Percentiles rank a stretch among this genome's conserved stretches.
Conservation (phyloP, 1,140 invertebrate genomes). For the Neuroterus valhalla region DNA sequence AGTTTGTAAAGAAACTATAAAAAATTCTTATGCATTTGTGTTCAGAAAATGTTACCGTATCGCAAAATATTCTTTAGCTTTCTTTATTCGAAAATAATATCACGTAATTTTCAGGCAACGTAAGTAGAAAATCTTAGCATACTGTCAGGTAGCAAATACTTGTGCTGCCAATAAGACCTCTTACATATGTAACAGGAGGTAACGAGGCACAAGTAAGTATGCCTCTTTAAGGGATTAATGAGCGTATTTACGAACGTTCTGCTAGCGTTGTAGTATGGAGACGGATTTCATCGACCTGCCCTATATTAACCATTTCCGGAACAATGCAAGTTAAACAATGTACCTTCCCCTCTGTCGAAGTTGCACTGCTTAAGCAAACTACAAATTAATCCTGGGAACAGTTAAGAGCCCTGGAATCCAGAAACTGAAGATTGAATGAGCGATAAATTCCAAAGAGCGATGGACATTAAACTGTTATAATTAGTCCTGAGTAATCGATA, state of each 20-base stretch:
- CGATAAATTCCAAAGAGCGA: not conserved
- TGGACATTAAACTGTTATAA: not conserved
- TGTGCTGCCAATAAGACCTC: not conserved
- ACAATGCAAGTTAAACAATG: not conserved
- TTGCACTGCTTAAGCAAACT: not conserved
- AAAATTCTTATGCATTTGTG: no score
- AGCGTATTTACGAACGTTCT: not conserved
- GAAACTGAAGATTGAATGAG: not conserved
- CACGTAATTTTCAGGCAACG: not conserved
- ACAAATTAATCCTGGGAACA: not conserved
- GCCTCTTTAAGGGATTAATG: not conserved
- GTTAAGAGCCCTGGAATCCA: not conserved
- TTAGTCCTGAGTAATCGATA: not conserved
- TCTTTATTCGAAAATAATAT: not conserved
- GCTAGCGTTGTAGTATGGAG: not conserved
- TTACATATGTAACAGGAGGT: not conserved
- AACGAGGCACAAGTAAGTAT: not conserved
- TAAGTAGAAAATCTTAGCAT: no score
- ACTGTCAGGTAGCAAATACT: no score
- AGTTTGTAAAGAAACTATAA: no score
- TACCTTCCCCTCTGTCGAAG: not conserved
- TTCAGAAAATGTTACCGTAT: no score
- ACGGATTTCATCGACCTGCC: not conserved
- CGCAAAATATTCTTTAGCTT: no score
- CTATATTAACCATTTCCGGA: not conserved